Evolutionary conservation across 2,113 vertebrate genomes (phyloP), one percentile per base, ranked within the genome.

Genomic region (Silurus asotus): DNA sequence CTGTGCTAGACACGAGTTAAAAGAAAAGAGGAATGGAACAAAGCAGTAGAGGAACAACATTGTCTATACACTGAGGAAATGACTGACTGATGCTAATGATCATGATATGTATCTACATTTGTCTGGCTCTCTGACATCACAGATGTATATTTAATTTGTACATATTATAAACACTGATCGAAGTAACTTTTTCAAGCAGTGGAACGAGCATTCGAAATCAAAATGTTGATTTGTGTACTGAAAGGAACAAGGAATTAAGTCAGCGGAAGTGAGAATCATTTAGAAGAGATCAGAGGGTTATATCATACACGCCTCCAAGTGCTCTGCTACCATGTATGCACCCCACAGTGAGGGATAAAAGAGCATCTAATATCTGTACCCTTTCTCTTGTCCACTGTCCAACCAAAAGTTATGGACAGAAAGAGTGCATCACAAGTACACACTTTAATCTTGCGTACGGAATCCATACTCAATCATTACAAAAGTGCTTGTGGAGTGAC

Each of bases 291-390:
- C 80, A 90, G 87, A 85, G 89, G 86, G 82, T 90, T 53, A 90
- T 86, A 87, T 91, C 90, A 59, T 85, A 85, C 89, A 91, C 91
- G 89, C 89, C 88, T 93, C 83, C 82, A 91, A 90, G 89, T 84
- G 87, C 70, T 86, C 86, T 92, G 92, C 93, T 93, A 94, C 93
- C 91, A 93, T 93, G 94, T 94, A 56, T 67, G 76, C 81, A 83
- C 83, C 75, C 78, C 83, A 85, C 74, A 69, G 85, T 64, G 61
- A 82, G 15, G 74, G 13, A 45, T 51, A 67, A 13, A 84, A 11
- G 15, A 56, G 13, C 53, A 55, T 81, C 55, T 59, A 87, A 0
- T 56, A 37, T 75, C n/a, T 17, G 17, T n/a, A 23, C 51, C 76
- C 14, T 45, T 61, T 61, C 37, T 9, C 10, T 61, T 48, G 77